Conservation (phyloP, 1,140 invertebrate species). For the Physella acuta region DNA sequence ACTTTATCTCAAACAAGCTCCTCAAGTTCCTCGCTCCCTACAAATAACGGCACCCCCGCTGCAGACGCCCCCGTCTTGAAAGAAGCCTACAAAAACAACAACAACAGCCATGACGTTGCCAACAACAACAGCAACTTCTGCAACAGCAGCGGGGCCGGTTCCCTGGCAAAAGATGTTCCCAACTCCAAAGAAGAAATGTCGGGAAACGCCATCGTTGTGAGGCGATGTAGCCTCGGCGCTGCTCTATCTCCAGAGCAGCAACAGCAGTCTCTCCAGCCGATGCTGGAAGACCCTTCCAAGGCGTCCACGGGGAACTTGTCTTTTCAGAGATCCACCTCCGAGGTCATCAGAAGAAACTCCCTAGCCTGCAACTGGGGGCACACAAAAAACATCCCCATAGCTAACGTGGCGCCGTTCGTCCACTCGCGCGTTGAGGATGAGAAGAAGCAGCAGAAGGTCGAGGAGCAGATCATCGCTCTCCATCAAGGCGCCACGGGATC, state of each 20-base stretch:
- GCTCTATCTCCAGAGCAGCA: neutral
- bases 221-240: slow-evolving; percentile 13
- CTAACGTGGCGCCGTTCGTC: slow-evolving; percentile 48
- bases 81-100: slow-evolving; percentile 11
- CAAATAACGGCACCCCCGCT: neutral
- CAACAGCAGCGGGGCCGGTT: neutral
- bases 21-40: neutral
- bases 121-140: slow-evolving; percentile 7
- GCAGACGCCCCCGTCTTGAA: neutral
- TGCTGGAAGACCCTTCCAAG: neutral
- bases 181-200: neutral
- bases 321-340: slow-evolving; percentile 11
- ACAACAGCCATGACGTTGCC: slow-evolving; percentile 7
- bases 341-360: slow-evolving; percentile 29
- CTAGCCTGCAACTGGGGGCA: slow-evolving; percentile 26
- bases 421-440: slow-evolving; percentile 32
- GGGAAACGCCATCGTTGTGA: slow-evolving; percentile 16
- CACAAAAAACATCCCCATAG: slow-evolving; percentile 48
- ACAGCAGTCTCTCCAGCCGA: neutral
- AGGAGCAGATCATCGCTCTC: neutral
- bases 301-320: neutral
- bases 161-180: neutral
- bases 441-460: slow-evolving; percentile 7
- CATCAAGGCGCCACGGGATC: neutral
- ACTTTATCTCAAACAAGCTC: neutral